Percentiles rank a stretch among this genome's conserved stretches.
phyloP scores from a whole-genome alignment of 2,888 invertebrate genomes.

The Ceraclea dissimilis region DNA sequence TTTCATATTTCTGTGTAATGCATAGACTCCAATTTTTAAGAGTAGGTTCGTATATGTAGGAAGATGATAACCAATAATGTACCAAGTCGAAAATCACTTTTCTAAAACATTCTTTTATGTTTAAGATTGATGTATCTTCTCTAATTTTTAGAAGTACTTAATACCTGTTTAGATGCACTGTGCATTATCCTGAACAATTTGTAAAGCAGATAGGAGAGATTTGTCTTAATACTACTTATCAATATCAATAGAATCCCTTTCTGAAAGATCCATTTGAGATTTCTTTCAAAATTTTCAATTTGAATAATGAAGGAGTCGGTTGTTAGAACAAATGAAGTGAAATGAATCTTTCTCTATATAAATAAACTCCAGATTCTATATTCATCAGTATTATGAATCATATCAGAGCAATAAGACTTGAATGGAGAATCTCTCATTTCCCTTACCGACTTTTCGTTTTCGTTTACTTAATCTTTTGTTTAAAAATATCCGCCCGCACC shows the following conservation, averaged over 20 bases:
- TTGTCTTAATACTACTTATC: too few species aligned
- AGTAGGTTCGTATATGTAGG: too few species aligned
- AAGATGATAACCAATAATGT: too few species aligned
- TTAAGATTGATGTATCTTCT: too few species aligned
- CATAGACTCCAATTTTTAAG: too few species aligned
- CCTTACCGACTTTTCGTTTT: slow-evolving; percentile 15
- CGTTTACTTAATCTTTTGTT: neutral
- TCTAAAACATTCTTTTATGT: too few species aligned
- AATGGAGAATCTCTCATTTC: slow-evolving; percentile 2
- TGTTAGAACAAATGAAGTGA: slow-evolving; percentile 1
- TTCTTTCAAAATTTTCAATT: neutral
- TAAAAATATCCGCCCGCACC: slow-evolving; percentile 1
- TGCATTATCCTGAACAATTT: too few species aligned
- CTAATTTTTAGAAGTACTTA: too few species aligned
- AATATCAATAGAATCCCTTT: neutral
- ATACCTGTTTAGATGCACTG: too few species aligned
- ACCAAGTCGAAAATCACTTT: too few species aligned
- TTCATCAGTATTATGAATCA: slow-evolving; percentile 16
- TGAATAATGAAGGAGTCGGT: slow-evolving; percentile 1
- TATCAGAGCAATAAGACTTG: slow-evolving; percentile 15
- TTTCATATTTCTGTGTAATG: too few species aligned
- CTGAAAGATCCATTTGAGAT: neutral
- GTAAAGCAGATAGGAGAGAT: too few species aligned
- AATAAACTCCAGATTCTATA: neutral
- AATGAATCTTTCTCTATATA: neutral